A percentile compares a stretch with the other conserved stretches of the same genome.
Evolutionary conservation across 2,113 vertebrate species (phyloP).

Genomic region (Petrocephalus microphthalmus): DNA sequence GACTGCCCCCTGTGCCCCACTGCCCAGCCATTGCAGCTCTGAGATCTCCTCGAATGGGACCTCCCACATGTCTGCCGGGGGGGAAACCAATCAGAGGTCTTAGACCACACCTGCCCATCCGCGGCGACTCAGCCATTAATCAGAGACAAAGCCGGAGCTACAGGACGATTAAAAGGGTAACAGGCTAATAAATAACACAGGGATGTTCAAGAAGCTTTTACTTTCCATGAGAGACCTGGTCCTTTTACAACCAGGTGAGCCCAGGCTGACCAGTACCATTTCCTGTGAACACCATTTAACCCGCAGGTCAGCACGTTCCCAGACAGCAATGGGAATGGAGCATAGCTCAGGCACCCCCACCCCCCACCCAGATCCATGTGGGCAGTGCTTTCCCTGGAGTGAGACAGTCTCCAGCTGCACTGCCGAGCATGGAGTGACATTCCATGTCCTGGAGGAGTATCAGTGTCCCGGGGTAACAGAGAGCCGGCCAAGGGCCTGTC

Average conservation of each 20-base stretch:
- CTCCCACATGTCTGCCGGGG: conserved; percentile 84
- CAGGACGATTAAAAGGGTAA: neutral
- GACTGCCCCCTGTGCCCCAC: conserved; percentile 91
- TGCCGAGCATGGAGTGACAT: neutral
- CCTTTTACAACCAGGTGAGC: neutral
- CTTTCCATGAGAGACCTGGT: neutral
- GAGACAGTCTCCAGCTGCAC: neutral
- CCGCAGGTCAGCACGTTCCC: neutral
- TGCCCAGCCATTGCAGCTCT: conserved; percentile 96
- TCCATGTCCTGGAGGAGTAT: conserved; percentile 9
- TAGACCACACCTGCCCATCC: neutral
- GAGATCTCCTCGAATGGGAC: conserved; percentile 98
- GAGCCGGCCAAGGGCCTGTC: neutral
- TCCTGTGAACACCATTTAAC: neutral
- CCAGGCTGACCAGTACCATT: neutral
- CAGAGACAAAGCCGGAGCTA: neutral
- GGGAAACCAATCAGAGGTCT: neutral
- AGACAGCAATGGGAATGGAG: conserved; percentile 7
- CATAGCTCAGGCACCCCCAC: neutral
- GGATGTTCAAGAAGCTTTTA: neutral
- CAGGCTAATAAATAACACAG: neutral
- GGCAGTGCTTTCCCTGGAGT: neutral
- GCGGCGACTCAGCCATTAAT: neutral
- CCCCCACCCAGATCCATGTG: neutral
- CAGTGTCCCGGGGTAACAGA: conserved; percentile 1